Conservation (phyloP, 2,888 invertebrate genomes). For the Pandemis cinnamomeana region DNA sequence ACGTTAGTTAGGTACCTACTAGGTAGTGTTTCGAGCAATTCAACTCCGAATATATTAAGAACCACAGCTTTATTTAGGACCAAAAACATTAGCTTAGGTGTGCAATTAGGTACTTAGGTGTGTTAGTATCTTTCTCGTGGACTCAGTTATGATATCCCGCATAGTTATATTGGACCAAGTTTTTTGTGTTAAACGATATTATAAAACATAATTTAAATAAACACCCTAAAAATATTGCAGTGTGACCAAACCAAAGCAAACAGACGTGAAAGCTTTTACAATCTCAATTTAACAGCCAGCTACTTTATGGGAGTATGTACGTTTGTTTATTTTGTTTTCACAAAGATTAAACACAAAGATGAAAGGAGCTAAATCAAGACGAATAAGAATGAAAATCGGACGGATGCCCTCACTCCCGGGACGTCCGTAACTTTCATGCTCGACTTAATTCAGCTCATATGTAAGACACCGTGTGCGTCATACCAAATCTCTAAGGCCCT, state of each 20-base stretch:
- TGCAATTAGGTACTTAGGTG: no score
- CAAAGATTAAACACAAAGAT: slow-evolving; percentile 31
- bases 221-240: not conserved
- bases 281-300: slow-evolving; percentile 17
- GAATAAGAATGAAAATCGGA: slow-evolving; percentile 32
- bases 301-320: slow-evolving; percentile 7
- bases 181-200: no score
- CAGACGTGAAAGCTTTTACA: slow-evolving; percentile 21
- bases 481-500: slow-evolving; percentile 2
- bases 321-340: slow-evolving; percentile 37
- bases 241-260: not conserved
- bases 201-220: not conserved
- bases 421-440: slow-evolving; percentile 29
- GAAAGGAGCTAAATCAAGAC: slow-evolving; percentile 37
- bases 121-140: no score
- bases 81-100: no score
- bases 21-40: no score
- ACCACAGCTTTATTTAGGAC: no score
- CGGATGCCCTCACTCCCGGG: slow-evolving; percentile 30
- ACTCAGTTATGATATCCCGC: no score
- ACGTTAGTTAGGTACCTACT: no score
- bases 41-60: no score
- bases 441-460: slow-evolving; percentile 31
- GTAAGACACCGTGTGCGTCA: slow-evolving; percentile 23
- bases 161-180: no score